phyloP scores from a whole-genome alignment of 37 sponge, comb jelly and placozoan genomes.

The Cladorhizidae sp. region DNA sequence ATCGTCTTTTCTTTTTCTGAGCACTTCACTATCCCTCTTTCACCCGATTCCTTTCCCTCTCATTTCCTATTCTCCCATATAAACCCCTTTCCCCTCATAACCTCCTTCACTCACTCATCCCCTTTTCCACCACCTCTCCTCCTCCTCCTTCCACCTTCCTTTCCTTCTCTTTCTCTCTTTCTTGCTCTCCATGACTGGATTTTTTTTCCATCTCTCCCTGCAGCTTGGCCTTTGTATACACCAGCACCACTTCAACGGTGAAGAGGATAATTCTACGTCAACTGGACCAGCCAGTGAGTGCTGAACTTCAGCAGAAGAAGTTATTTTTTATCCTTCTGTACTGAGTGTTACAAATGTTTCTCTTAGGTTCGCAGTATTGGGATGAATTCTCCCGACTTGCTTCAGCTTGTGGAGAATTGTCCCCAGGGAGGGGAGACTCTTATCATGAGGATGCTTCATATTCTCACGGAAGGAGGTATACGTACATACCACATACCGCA shows the following conservation, averaged over 20 bases:
- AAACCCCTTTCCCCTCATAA: background rate
- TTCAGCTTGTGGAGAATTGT: conserved; percentile 84
- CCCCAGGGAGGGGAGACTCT: conserved; percentile 96
- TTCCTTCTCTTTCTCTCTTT: too few species aligned
- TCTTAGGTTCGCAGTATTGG: conserved; percentile 77
- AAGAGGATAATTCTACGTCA: conserved; percentile 90
- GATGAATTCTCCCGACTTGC: conserved; percentile 84
- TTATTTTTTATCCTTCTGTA: background rate
- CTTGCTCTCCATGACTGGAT: background rate
- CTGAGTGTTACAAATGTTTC: background rate
- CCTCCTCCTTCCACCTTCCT: background rate
- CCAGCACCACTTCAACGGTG: conserved; percentile 71
- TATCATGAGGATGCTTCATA: conserved; percentile 89
- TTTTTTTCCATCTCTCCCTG: background rate
- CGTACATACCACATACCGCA: background rate
- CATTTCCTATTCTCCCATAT: too few species aligned
- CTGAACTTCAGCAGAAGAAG: background rate
- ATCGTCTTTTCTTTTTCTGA: too few species aligned
- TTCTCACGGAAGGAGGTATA: conserved; percentile 86
- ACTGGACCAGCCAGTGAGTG: conserved; percentile 84
- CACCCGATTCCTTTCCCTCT: too few species aligned
- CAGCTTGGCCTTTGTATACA: conserved; percentile 85
- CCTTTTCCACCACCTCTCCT: background rate
- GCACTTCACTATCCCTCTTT: too few species aligned
- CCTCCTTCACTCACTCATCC: background rate